Evolutionary conservation across 1,140 invertebrate species (phyloP), one percentile per base, ranked within the genome.

Genomic region (Cepaea nemoralis): DNA sequence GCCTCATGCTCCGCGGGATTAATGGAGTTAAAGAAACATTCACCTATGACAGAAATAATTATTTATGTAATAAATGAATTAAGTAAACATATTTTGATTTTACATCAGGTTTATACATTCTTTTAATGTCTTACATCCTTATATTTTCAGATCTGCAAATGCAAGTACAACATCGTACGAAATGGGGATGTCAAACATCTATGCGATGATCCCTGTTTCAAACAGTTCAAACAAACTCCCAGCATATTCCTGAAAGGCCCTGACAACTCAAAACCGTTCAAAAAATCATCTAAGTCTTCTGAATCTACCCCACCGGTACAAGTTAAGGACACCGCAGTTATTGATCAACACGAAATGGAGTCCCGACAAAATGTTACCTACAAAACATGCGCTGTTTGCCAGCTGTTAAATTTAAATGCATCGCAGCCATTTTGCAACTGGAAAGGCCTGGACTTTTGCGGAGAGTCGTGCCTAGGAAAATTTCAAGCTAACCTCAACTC

Each of bases 361-460:
- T 63, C 59, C 16, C 8, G 5, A 31, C 59, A 63, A 31, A 63
- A 31, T 27, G 16, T 5, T 63, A 27, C n/a, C 12, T 91, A 85
- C 86, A 92, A 90, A 87, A 92, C 87, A 59, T 91, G 89, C 85
- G 86, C 82, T 42, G 88, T 90, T 0, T 91, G 89, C 82, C 87
- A 89, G 74, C 76, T 89, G 59, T 89, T 89, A 85, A 90, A 88
- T 85, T 86, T 89, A 27, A 90, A 86, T 70, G 87, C 83, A 48
- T 85, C 86, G 40, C 87, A 89, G 73, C 84, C 85, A 55, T 89
- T 89, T 79, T 84, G 87, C n/a, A 87, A 94, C 0, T 98, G 97
- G 97, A 96, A 97, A 92, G 96, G 96, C 0, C 96, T 98, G 95
- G 96, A 97, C 88, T 98, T 97, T 89, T 98, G 97, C 90, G 95